Base-by-base conservation (phyloP, 2,888 invertebrate species). In the Cryptocheilus praepositus region DNA sequence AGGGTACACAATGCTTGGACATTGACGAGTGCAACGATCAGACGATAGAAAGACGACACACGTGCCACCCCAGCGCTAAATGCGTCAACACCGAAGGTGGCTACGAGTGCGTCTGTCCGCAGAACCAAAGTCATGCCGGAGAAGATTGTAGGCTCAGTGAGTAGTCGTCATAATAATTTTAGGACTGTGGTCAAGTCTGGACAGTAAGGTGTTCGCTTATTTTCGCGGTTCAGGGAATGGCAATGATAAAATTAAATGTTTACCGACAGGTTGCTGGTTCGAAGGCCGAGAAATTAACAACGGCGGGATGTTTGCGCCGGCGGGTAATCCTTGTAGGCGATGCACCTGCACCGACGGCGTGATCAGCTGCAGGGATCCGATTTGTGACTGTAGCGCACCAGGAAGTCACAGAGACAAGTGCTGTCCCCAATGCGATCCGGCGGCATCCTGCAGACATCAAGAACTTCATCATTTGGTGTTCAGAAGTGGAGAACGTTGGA, bases 401-500 rank as follows among this genome's bases (percentile, higher is more conserved):
- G 88, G 81, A 68, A 89, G 88, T 88, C 91, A 87, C 5, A 90
- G 91, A 63, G 90, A 92, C 79, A 89, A 91, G 72, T 96, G 96
- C 89, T 96, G 96, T 88, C 95, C 95, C 55, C 94, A 95, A 88
- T 96, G 96, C 89, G 93, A 95, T 88, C 91, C 92, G 59, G 91
- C 91, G 74, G 92, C 92, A 83, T 92, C 93, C 80, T 96, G 96
- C 89, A 92, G 91, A 73, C 96, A 96, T 89, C 95, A 95, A 89
- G 95, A 95, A 88, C 91, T 95, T 83, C 91, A 92, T 80, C 92
- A 94, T 88, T 93, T 95, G 73, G 91, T 92, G 82, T 93, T 95
- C 88, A 92, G 92, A 87, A 95, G 94, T 87, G 96, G 96, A 61
- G 95, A 96, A 88, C 92, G 93, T 83, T 97, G 97, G 96, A 93